These are phyloP conservation scores for Pangasius djambal DNA, from an alignment of 2,797 vertebrate genomes.

Conservation along the genomic window DNA sequence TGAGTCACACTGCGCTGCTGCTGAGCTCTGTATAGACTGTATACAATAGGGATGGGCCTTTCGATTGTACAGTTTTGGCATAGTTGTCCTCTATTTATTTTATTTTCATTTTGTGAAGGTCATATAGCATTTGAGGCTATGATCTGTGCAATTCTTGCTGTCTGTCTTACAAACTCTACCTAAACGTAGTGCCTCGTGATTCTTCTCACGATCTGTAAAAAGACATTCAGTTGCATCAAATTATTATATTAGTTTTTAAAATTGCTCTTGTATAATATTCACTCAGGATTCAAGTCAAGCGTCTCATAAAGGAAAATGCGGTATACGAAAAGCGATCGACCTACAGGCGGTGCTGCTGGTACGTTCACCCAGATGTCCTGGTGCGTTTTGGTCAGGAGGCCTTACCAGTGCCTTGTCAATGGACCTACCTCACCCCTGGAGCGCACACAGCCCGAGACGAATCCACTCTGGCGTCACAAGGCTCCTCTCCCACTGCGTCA, in stretches of 20 bases:
- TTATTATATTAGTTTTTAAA: neutral
- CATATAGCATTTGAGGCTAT: neutral
- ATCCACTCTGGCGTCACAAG: slow-evolving; percentile 63
- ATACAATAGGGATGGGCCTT: neutral
- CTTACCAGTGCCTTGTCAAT: slow-evolving; percentile 91
- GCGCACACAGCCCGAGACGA: slow-evolving; percentile 77
- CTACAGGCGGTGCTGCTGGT: slow-evolving; percentile 90
- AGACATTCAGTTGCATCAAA: neutral
- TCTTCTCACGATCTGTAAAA: too few species aligned
- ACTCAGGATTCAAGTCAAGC: slow-evolving; percentile 80
- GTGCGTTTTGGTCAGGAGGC: slow-evolving; percentile 78
- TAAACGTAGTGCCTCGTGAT: neutral
- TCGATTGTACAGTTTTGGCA: neutral
- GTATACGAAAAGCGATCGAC: slow-evolving; percentile 90
- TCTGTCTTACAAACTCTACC: neutral
- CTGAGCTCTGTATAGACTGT: neutral
- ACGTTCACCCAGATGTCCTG: slow-evolving; percentile 87
- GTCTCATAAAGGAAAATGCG: slow-evolving; percentile 87
- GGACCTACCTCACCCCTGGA: slow-evolving; percentile 88
- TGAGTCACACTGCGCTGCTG: slow-evolving; percentile 36
- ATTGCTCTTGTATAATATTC: too few species aligned
- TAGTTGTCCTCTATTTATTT: neutral
- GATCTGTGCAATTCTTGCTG: neutral
- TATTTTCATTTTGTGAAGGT: neutral
- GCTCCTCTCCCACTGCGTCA: slow-evolving; percentile 73